Percentiles rank a stretch among this genome's conserved stretches.
These are phyloP conservation scores for Odocoileus hemionus DNA, from an alignment of 2,113 vertebrate species.

Conservation along the genomic window DNA sequence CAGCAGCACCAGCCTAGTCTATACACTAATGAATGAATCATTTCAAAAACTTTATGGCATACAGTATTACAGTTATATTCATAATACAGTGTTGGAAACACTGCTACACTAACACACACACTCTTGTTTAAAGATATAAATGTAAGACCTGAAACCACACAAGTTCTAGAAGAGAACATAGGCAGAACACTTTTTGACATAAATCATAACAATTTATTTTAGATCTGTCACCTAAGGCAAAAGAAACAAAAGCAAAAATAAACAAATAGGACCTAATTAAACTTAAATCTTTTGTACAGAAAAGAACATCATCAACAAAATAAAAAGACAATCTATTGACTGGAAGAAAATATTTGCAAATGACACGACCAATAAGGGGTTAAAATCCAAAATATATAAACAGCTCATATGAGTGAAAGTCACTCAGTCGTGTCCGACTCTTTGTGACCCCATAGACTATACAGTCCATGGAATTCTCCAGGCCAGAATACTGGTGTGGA, in stretches of 20 bases:
- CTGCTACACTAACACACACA: background rate
- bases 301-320: background rate
- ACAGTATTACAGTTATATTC: background rate
- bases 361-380: background rate
- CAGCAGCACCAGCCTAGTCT: no score
- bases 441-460: background rate
- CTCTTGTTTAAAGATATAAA: background rate
- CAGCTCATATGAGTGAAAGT: background rate
- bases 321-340: background rate
- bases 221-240: background rate
- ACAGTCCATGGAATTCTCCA: background rate
- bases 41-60: background rate
- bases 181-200: background rate
- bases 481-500: background rate
- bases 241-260: background rate
- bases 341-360: background rate
- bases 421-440: background rate
- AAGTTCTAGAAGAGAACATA: background rate
- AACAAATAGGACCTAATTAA: background rate
- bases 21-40: background rate
- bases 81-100: background rate
- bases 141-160: background rate
- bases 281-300: background rate
- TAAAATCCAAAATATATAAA: background rate
- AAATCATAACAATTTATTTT: background rate